phyloP scores from a whole-genome alignment of 2,888 invertebrate genomes.

The Pachydiplax longipennis region DNA sequence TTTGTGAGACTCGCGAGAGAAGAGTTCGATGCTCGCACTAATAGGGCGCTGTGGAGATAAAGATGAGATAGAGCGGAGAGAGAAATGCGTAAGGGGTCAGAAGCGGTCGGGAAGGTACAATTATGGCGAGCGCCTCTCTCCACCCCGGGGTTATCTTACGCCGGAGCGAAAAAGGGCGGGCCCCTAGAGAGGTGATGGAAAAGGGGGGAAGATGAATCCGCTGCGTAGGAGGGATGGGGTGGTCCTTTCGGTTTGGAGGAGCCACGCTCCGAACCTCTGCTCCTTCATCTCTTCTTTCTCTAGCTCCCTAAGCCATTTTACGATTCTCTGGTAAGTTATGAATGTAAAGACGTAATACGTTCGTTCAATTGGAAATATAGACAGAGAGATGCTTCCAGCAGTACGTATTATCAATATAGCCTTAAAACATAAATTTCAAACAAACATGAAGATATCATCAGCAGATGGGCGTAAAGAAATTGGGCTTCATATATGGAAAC shows the following conservation, averaged over 20 bases:
- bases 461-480: too few species aligned
- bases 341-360: too few species aligned
- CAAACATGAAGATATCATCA: too few species aligned
- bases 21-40: neutral
- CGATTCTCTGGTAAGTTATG: too few species aligned
- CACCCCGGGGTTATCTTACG: neutral
- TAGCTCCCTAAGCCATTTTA: too few species aligned
- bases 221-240: neutral
- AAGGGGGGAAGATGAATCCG: neutral
- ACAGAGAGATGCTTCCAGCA: too few species aligned
- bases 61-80: neutral
- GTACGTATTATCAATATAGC: too few species aligned
- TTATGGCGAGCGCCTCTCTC: neutral
- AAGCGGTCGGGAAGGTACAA: neutral
- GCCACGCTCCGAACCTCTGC: neutral
- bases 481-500: too few species aligned
- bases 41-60: neutral
- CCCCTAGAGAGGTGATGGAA: neutral
- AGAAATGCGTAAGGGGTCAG: neutral
- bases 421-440: too few species aligned
- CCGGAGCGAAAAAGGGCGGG: neutral
- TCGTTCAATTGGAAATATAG: too few species aligned
- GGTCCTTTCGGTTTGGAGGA: neutral
- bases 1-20: neutral
- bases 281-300: too few species aligned